Evolutionary conservation across 2,888 invertebrate species (phyloP), one percentile per base, ranked within the genome.

Genomic region (Hyposoter didymator): DNA sequence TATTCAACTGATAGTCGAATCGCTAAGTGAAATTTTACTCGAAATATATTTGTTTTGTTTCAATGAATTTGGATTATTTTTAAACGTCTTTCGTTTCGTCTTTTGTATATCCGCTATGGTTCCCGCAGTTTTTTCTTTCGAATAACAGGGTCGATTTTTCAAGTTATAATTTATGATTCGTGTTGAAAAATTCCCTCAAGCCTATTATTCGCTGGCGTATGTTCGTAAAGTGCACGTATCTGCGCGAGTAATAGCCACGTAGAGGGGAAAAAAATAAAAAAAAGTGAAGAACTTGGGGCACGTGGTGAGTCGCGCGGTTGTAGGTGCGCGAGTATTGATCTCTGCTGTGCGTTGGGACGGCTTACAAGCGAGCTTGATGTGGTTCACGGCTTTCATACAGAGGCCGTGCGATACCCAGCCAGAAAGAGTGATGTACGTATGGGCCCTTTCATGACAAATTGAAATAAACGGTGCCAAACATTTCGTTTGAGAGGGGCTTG

Each of bases 301-400:
- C 84, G 69, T 80, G 75, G 75, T 79, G 81, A 35, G 72, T 80
- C 66, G 28, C 82, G 78, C 78, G 82, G 76, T 85, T 83, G 79
- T 85, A 85, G 85, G 80, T 85, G 76, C 85, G 83, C 85, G 83
- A 85, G 83, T 85, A 85, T 85, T 83, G 85, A 85, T 85, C 85
- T 83, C 79, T 83, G 83, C 76, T 43, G 67, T 80, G 83, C 82
- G 82, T 85, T 73, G 76, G 69, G 74, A 62, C 72, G 64, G 72
- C 74, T 79, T 78, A 43, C 72, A 39, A 79, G 45, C 72, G 73
- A 39, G 64, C 75, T 82, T 78, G 49, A 80, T 73, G 80, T 80
- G 67, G 85, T 83, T 75, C 70, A 72, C 43, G 76, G 79, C 76
- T 64, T 72, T 73, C 45, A 49, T 72, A 79, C 43, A 49, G 39